Evolutionary conservation across 2,888 invertebrate species (phyloP).

Genomic region (Syritta pipiens): DNA sequence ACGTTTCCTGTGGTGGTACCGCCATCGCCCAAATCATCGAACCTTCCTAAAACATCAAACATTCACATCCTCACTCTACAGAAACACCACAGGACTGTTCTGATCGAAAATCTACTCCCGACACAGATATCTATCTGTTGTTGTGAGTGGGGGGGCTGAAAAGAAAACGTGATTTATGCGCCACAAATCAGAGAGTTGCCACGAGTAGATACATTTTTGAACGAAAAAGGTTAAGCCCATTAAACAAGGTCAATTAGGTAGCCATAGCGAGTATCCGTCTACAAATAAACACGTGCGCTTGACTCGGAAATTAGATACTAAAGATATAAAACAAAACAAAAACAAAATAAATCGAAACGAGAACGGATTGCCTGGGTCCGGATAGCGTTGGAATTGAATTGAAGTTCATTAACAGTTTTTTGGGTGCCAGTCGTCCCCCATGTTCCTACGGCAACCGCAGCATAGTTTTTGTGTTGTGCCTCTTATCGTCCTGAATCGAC

Average conservation of each 20-base stretch:
- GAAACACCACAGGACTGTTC: background rate
- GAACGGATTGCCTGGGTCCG: background rate
- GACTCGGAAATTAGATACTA: slow-evolving; percentile 18
- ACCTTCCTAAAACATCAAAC: slow-evolving; percentile 51
- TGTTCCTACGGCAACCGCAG: slow-evolving; percentile 29
- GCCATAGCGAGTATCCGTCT: slow-evolving; percentile 26
- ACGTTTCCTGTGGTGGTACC: slow-evolving; percentile 58
- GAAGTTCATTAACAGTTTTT: slow-evolving; percentile 55
- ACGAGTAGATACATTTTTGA: background rate
- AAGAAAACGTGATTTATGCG: slow-evolving; percentile 37
- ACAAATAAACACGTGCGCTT: slow-evolving; percentile 16
- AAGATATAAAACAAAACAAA: slow-evolving; percentile 2
- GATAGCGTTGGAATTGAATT: slow-evolving; percentile 41
- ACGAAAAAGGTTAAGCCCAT: slow-evolving; percentile 27
- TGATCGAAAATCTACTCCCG: too few relatives aligned
- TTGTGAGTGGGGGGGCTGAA: background rate
- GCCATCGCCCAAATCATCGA: slow-evolving; percentile 52
- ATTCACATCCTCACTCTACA: slow-evolving; percentile 26
- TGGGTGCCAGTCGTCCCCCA: background rate
- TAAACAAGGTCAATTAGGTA: slow-evolving; percentile 49
- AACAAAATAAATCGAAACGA: background rate
- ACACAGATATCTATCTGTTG: background rate
- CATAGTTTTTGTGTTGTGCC: slow-evolving; percentile 31
- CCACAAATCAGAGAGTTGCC: slow-evolving; percentile 28
- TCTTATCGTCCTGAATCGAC: slow-evolving; percentile 25